Evolutionary conservation across 2,797 vertebrate genomes (phyloP), one percentile per base, ranked within the genome.

Genomic region (Sebastes paucispinis): DNA sequence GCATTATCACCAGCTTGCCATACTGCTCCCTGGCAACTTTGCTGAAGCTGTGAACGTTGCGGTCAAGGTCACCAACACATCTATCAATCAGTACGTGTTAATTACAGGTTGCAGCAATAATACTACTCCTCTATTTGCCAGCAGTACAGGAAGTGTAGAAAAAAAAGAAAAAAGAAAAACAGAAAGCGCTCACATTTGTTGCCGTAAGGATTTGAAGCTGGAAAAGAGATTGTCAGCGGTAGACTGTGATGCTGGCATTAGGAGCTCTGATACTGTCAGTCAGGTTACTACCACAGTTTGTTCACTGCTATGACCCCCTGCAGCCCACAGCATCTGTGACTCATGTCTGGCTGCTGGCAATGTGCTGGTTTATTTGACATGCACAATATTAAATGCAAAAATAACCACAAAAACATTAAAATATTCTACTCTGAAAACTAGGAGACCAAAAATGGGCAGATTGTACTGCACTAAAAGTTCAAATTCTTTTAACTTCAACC

Each of bases 1-100:
- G 97, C 94, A 98, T 96, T 78, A 94, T 93, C 55, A 93, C 92
- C 90, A 99, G 95, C 85, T 97, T 97, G 83, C 93, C 94, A 85
- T 97, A 97, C 81, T 98, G 97, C 88, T 98, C 97, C 88, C 93
- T 96, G 6, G 97, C 97, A 58, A 91, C 84, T 82, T 90, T 87
- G 80, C 96, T 93, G 91, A 99, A 99, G 95, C 96, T 98, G 97
- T 99, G 93, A 70, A 39, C 80, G 36, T 9, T 24, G 10, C 29
- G 22, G 94, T 96, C 86, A 96, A 96, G 95, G 92, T 69, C 75
- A 75, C 77, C 73, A 79, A 65, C 73, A 34, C 24, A 73, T 82
- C 18, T 16, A 64, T 80, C 63, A 65, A 3, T 73, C 5, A 72
- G 34, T 20, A 72, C 14, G 10, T 13, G 50, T 64, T 59, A 34